Evolutionary conservation across 2,888 invertebrate species (phyloP).

Genomic region (Volucella inanis): DNA sequence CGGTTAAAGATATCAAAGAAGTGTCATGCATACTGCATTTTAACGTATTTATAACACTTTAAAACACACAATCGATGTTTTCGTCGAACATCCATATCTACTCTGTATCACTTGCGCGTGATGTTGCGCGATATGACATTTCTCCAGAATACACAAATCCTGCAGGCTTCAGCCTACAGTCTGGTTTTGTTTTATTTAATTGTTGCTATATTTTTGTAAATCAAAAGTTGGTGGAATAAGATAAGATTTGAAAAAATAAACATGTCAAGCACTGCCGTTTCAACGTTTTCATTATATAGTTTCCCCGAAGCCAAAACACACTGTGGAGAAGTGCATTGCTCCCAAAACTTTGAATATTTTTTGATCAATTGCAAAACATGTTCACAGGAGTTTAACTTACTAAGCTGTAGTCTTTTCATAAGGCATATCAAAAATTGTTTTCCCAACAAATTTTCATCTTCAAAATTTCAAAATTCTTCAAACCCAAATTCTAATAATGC

Average conservation of each 20-base stretch:
- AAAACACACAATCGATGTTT: no score
- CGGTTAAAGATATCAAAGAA: no score
- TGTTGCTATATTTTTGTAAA: no score
- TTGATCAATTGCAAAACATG: constrained; percentile 32
- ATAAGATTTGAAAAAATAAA: not conserved
- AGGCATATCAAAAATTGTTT: constrained; percentile 50
- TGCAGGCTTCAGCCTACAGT: no score
- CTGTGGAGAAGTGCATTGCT: constrained; percentile 50
- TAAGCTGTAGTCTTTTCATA: constrained; percentile 46
- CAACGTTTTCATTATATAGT: constrained; percentile 19
- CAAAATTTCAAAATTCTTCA: not conserved
- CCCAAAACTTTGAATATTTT: constrained; percentile 37
- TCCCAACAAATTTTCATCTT: not conserved
- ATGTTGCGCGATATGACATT: no score
- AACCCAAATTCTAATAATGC: no score
- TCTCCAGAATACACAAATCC: no score
- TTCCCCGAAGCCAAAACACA: constrained; percentile 17
- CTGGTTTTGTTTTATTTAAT: no score
- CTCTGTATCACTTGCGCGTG: no score
- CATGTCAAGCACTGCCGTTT: constrained; percentile 37
- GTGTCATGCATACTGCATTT: no score
- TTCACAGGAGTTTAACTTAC: constrained; percentile 47
- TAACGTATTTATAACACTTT: no score
- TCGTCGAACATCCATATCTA: no score
- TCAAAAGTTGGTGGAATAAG: not conserved